phyloP scores from a whole-genome alignment of 2,797 vertebrate species.

The Serranus cabrilla region DNA sequence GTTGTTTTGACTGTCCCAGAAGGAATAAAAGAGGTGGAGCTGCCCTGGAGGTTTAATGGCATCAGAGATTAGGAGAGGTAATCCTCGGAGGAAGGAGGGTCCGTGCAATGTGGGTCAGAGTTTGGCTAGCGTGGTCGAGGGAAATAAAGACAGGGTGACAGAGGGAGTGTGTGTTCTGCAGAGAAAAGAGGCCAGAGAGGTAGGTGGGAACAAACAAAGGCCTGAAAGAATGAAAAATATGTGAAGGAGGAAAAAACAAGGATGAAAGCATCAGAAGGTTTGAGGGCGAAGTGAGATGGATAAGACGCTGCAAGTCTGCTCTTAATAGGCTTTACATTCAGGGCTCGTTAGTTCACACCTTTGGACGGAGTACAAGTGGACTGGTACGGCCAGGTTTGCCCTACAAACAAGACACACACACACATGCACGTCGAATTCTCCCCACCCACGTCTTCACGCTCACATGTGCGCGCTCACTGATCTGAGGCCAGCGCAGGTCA shows the following conservation, averaged over 20 bases:
- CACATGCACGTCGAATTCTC: conserved; percentile 11
- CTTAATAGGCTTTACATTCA: conserved; percentile 52
- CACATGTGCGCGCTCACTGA: not conserved
- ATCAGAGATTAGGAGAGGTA: conserved; percentile 83
- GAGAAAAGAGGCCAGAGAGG: conserved; percentile 38
- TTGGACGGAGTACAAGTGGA: conserved; percentile 41
- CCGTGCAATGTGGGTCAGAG: conserved; percentile 71
- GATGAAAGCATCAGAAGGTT: conserved; percentile 5
- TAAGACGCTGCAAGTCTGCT: conserved; percentile 33
- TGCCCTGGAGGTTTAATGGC: conserved; percentile 75
- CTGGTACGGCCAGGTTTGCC: conserved; percentile 38
- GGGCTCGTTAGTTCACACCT: conserved; percentile 75
- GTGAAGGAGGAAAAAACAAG: conserved; percentile 18
- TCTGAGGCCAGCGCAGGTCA: conserved; percentile 20
- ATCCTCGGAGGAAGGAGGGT: conserved; percentile 77
- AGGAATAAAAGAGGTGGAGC: conserved; percentile 53
- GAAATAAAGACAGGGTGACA: conserved; percentile 34
- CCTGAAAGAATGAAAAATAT: conserved; percentile 35
- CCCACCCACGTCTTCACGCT: conserved; percentile 39
- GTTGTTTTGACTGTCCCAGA: conserved; percentile 77
- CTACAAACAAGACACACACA: conserved; percentile 13
- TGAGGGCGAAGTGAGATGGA: conserved; percentile 28
- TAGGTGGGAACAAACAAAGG: conserved; percentile 40
- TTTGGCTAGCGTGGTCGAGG: conserved; percentile 37
- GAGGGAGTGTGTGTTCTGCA: conserved; percentile 29